Evolutionary conservation across 2,113 vertebrate species (phyloP), one percentile per base, ranked within the genome.

Genomic region (Rhabdomys dilectus): DNA sequence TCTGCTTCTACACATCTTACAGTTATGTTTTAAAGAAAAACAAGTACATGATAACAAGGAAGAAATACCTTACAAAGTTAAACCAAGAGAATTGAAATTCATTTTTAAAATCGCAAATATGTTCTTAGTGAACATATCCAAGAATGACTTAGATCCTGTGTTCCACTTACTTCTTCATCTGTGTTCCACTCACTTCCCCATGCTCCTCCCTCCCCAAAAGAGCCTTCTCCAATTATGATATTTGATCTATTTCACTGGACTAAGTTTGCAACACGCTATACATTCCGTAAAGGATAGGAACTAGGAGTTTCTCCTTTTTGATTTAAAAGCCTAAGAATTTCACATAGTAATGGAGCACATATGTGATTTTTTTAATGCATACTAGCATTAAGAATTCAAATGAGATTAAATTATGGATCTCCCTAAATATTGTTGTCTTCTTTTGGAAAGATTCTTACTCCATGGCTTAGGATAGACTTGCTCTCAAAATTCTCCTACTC

Each of bases 171-270:
- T 39, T 4, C 80, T n/a, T n/a, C n/a, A n/a, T 53, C 36, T 53
- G 1, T 12, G 75, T 1, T 62, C 13, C 10, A 58, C 10, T 31
- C 62, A 77, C 2, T 39, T 4, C 80, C 91, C 5, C 8, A 5
- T 76, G 13, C 21, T 45, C 17, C 16, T 21, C 1, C 8, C 0
- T 2, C 6, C 3, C 16, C 12, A 16, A 21, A 62, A 22, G 21
- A 58, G 2, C 24, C 1, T 5, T 36, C 56, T 10, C 0, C 21
- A 76, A 5, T 4, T 75, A 3, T 86, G 21, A n/a, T 8, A 64
- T 64, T 51, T 7, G 15, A 70, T 53, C 16, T 62, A 7, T 95
- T 89, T 39, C 19, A 42, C 58, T 53, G 39, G 16, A 9, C 29
- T 72, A 0, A 58, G 5, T 77, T 82, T 4, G 45, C 53, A 66